A percentile compares a stretch with the other conserved stretches of the same genome.
Evolutionary conservation across 2,113 vertebrate genomes (phyloP).

Genomic region (Eolophus roseicapilla): DNA sequence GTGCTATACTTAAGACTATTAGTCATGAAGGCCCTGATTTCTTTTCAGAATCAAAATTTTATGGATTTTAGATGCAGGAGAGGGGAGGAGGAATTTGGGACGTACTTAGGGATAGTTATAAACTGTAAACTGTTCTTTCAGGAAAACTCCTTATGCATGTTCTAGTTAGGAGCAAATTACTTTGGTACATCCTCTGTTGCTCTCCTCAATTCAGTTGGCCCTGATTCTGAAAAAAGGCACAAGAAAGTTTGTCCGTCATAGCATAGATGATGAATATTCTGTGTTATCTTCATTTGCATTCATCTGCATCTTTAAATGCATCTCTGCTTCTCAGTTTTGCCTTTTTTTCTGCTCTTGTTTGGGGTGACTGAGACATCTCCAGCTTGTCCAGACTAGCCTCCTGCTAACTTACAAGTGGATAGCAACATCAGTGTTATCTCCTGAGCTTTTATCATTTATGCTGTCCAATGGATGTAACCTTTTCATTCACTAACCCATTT

Average conservation of each 20-base stretch:
- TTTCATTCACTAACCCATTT: not conserved
- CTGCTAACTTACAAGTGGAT: not conserved
- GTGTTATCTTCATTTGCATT: not conserved
- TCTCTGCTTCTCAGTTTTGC: not conserved
- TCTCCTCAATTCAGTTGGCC: not conserved
- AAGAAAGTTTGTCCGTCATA: not conserved
- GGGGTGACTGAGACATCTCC: not conserved
- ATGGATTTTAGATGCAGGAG: not conserved
- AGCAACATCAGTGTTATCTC: not conserved
- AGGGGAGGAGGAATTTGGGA: not conserved
- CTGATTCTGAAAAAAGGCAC: not conserved
- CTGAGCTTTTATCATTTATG: not conserved
- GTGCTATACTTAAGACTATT: not conserved
- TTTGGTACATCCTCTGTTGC: not conserved
- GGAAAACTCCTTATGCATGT: not conserved
- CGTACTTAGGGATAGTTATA: not conserved
- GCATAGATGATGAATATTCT: not conserved
- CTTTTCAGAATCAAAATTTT: not conserved
- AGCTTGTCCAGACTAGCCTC: not conserved
- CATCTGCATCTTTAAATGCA: not conserved
- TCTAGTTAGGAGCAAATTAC: not conserved
- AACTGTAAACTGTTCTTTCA: not conserved
- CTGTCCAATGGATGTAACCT: not conserved
- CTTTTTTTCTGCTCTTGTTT: not conserved
- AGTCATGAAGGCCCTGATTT: not conserved